Evolutionary conservation across 2,113 vertebrate genomes (phyloP).

Genomic region (Crypturellus undulatus): DNA sequence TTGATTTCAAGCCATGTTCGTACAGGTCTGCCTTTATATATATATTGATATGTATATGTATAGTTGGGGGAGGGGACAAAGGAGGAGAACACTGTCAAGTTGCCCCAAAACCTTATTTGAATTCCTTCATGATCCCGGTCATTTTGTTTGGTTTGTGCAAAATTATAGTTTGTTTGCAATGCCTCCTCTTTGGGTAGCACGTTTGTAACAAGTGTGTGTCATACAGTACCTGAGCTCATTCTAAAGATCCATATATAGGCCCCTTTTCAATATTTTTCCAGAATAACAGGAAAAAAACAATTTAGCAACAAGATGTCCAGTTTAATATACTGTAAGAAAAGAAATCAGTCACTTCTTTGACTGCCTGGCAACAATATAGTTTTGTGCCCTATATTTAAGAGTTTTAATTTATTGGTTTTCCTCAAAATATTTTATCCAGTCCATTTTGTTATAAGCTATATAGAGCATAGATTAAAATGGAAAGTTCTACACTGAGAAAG

Average conservation of each 20-base stretch:
- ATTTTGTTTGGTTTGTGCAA: conserved; percentile 50
- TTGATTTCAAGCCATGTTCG: conserved; percentile 64
- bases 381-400: conserved; percentile 71
- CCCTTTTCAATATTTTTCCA: conserved; percentile 46
- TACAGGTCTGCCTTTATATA: conserved; percentile 39
- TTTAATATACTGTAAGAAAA: conserved; percentile 61
- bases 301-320: conserved; percentile 48
- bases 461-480: conserved; percentile 49
- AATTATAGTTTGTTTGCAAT: conserved; percentile 46
- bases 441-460: conserved; percentile 64
- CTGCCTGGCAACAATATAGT: conserved; percentile 48
- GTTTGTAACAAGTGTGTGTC: conserved; percentile 57
- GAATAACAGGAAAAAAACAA: conserved; percentile 4
- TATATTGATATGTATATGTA: background rate
- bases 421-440: conserved; percentile 62
- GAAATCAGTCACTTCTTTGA: conserved; percentile 48
- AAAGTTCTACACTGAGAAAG: conserved; percentile 59
- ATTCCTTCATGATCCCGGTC: background rate
- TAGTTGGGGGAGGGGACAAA: background rate
- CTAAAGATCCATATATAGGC: conserved; percentile 34
- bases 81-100: conserved; percentile 34
- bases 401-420: conserved; percentile 67
- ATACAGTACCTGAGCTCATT: conserved; percentile 72
- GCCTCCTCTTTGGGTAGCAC: conserved; percentile 57
- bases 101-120: conserved; percentile 34